Evolutionary conservation across 64 coral and sea anemone species (phyloP).

Genomic region (Orbicella faveolata): DNA sequence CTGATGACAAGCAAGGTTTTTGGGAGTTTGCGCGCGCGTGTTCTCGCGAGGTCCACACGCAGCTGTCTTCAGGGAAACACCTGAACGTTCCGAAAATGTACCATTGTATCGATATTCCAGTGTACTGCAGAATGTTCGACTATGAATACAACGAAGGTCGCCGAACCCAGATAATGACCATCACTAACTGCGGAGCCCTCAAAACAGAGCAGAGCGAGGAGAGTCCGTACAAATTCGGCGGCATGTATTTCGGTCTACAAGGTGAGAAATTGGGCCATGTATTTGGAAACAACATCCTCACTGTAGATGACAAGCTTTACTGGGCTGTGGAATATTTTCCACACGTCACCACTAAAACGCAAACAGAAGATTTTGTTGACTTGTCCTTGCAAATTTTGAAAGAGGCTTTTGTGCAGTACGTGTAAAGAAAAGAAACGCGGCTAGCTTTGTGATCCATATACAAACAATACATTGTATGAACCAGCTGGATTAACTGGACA

Average conservation of each 20-base stretch:
- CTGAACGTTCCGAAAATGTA: conserved; percentile 39
- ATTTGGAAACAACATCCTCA: conserved; percentile 70
- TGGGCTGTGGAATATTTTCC: conserved; percentile 76
- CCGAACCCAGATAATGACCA: conserved; percentile 27
- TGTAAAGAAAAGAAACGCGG: too few relatives aligned
- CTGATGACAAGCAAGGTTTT: conserved; percentile 38
- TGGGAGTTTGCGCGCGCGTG: conserved; percentile 74
- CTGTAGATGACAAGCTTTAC: conserved; percentile 71
- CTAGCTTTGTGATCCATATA: too few relatives aligned
- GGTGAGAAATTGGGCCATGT: conserved; percentile 30
- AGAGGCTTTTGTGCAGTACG: not conserved
- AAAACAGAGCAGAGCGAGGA: conserved; percentile 6
- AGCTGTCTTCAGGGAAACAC: conserved; percentile 37
- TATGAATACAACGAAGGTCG: conserved; percentile 13
- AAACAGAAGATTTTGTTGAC: conserved; percentile 52
- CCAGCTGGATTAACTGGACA: too few relatives aligned
- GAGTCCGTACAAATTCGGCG: conserved; percentile 53
- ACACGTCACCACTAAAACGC: conserved; percentile 54
- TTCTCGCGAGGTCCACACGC: conserved; percentile 44
- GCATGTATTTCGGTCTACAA: conserved; percentile 67
- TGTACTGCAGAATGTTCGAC: not conserved
- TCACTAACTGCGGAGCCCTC: conserved; percentile 40
- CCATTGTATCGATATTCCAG: conserved; percentile 9
- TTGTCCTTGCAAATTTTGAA: conserved; percentile 46
- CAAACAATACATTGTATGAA: too few relatives aligned